Percentiles rank a stretch among this genome's conserved stretches.
Evolutionary conservation across 1,140 invertebrate genomes (phyloP).

Genomic region (Drosophila guanche): DNA sequence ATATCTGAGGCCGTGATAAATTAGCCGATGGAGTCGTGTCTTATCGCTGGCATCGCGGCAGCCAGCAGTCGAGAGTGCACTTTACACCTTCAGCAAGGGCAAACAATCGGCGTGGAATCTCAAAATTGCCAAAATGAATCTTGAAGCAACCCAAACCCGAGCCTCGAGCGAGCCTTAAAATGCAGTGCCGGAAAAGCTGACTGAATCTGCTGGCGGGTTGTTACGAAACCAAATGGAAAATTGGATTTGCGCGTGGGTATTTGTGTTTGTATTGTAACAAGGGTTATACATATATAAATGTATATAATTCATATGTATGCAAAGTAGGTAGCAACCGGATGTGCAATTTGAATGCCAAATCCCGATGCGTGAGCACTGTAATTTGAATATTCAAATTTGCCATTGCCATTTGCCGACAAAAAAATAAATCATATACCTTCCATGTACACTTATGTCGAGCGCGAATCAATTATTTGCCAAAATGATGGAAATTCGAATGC

Average conservation of each 20-base stretch:
- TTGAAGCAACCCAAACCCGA: slow-evolving; percentile 7
- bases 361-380: slow-evolving; percentile 36
- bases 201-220: neutral
- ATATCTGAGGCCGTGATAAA: slow-evolving; percentile 38
- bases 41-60: slow-evolving; percentile 44
- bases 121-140: slow-evolving; percentile 8
- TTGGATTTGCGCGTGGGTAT: slow-evolving; percentile 48
- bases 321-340: slow-evolving; percentile 63
- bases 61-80: slow-evolving; percentile 11
- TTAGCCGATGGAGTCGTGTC: slow-evolving; percentile 39
- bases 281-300: slow-evolving; percentile 26
- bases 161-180: too few relatives aligned
- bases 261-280: neutral
- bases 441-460: slow-evolving; percentile 41
- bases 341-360: slow-evolving; percentile 50
- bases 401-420: slow-evolving; percentile 7
- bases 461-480: slow-evolving; percentile 76
- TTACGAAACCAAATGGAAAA: slow-evolving; percentile 68
- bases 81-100: slow-evolving; percentile 50
- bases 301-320: slow-evolving; percentile 28
- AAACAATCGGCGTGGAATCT: slow-evolving; percentile 5
- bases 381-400: slow-evolving; percentile 76
- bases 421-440: slow-evolving; percentile 18
- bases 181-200: too few relatives aligned
- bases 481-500: slow-evolving; percentile 59